A percentile compares a stretch with the other conserved stretches of the same genome.
Evolutionary conservation across 2,113 vertebrate species (phyloP).

Genomic region (Daubentonia madagascariensis): DNA sequence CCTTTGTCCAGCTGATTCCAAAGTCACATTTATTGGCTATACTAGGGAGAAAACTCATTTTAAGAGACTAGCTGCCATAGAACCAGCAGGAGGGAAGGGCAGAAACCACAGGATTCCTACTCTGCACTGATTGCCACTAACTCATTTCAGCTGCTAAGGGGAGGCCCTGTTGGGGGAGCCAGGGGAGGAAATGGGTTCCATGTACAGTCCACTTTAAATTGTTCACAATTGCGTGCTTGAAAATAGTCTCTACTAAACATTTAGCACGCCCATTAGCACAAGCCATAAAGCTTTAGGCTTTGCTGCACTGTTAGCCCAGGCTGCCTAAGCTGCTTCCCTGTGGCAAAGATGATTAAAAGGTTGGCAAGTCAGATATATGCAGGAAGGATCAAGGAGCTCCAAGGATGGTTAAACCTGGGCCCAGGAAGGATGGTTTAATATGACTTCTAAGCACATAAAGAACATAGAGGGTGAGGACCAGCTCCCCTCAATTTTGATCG

Average conservation of each 20-base stretch:
- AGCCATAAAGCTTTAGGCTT: conserved; percentile 44
- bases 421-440: conserved; percentile 47
- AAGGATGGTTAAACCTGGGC: conserved; percentile 59
- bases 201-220: conserved; percentile 72
- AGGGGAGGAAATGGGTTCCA: conserved; percentile 68
- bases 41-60: conserved; percentile 58
- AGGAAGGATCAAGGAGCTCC: conserved; percentile 34
- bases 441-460: conserved; percentile 52
- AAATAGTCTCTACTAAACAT: conserved; percentile 63
- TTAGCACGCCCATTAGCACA: conserved; percentile 55
- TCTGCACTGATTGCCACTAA: conserved; percentile 67
- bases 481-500: conserved; percentile 64
- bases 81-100: conserved; percentile 67
- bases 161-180: conserved; percentile 63
- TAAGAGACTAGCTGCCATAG: conserved; percentile 59
- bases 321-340: conserved; percentile 23
- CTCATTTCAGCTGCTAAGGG: conserved; percentile 72
- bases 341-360: conserved; percentile 56
- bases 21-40: conserved; percentile 37
- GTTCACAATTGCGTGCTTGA: conserved; percentile 60
- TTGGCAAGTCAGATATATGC: conserved; percentile 29
- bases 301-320: background rate
- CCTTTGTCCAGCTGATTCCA: conserved; percentile 9
- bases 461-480: conserved; percentile 27
- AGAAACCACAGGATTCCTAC: conserved; percentile 70